Conservation (phyloP, 2,888 invertebrate genomes). For the Cephus nigrinus region DNA sequence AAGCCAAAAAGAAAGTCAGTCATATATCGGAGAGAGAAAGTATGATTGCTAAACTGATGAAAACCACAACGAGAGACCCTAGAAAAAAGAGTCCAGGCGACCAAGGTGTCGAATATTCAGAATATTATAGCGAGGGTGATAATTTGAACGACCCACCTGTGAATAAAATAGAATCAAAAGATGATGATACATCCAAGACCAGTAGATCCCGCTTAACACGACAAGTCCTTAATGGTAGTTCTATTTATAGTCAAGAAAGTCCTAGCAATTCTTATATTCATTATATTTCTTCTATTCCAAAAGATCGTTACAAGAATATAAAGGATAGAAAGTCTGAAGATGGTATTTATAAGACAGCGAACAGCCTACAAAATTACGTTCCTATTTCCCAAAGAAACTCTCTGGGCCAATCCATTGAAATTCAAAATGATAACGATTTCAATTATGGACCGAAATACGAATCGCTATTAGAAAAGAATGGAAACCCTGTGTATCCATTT, state of each 20-base stretch:
- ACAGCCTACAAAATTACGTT: neutral
- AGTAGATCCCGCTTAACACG: neutral
- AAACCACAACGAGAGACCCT: constrained; percentile 34
- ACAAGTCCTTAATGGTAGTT: neutral
- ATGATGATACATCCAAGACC: neutral
- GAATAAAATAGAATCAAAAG: neutral
- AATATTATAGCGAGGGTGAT: constrained; percentile 41
- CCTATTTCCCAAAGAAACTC: neutral
- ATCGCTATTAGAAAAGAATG: neutral
- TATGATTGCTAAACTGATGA: constrained; percentile 32
- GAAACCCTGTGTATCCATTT: neutral
- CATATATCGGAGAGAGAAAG: constrained; percentile 12
- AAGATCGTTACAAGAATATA: neutral
- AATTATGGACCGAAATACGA: neutral
- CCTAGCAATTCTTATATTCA: neutral
- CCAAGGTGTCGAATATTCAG: constrained; percentile 36
- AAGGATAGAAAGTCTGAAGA: neutral
- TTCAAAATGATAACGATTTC: neutral
- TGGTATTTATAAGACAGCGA: neutral
- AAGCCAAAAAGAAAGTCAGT: neutral
- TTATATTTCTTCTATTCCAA: neutral
- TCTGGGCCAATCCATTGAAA: neutral
- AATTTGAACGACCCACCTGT: neutral
- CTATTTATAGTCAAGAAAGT: neutral
- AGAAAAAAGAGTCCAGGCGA: constrained; percentile 25